Conservation (phyloP, 1,140 invertebrate genomes). For the Uloborus diversus region DNA sequence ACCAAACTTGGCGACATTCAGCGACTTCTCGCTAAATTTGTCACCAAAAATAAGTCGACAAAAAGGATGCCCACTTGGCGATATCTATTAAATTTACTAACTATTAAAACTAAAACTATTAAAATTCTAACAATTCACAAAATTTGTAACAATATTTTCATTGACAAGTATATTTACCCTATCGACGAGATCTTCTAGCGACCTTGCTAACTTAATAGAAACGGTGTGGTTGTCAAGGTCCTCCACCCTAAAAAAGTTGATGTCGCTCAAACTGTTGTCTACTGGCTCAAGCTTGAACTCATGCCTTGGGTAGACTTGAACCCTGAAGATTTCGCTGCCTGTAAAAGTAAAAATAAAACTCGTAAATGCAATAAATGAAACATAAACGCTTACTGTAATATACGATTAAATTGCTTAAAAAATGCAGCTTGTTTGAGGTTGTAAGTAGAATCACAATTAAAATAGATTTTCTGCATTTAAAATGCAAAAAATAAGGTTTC, state of each 20-base stretch:
- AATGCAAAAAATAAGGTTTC: no score
- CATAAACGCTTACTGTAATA: background rate
- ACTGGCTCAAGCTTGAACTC: conserved; percentile 76
- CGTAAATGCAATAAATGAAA: conserved; percentile 19
- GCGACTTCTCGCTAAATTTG: no score
- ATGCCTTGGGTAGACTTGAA: conserved; percentile 78
- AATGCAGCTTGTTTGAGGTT: no score
- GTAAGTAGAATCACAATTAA: no score
- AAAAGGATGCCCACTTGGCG: no score
- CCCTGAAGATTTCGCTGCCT: conserved; percentile 75
- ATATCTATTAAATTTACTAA: no score
- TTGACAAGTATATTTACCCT: conserved; percentile 68
- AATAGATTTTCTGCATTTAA: no score
- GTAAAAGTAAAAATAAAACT: conserved; percentile 63
- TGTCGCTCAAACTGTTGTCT: conserved; percentile 76
- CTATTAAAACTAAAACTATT: no score
- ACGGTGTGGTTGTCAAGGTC: conserved; percentile 78
- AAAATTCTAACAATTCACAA: background rate
- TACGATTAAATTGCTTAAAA: conserved; percentile 14
- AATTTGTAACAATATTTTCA: background rate
- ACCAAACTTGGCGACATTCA: no score
- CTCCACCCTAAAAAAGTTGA: conserved; percentile 75
- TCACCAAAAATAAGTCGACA: no score
- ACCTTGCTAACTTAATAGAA: conserved; percentile 76
- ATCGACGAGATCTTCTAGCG: conserved; percentile 81